A percentile compares a stretch with the other conserved stretches of the same genome.
These are phyloP conservation scores for Ormyrus thymus DNA, from an alignment of 2,888 invertebrate species.

Conservation along the genomic window DNA sequence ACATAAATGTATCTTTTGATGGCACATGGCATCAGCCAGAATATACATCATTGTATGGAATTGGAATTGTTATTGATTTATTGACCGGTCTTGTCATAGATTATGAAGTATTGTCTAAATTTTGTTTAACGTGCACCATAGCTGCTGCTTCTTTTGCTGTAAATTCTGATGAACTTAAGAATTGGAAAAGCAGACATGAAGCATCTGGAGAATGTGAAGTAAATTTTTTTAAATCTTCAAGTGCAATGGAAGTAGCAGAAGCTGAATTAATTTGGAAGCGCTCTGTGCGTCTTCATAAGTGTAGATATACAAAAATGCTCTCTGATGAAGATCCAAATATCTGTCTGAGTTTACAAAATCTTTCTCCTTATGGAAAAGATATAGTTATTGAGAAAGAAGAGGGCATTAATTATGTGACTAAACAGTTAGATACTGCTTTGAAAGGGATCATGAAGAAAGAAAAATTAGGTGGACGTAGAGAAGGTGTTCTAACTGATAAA, in stretches of 20 bases:
- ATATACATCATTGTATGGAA: background rate
- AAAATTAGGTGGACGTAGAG: background rate
- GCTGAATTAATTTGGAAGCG: background rate
- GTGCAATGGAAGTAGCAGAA: background rate
- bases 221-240: background rate
- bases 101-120: background rate
- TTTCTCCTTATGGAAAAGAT: background rate
- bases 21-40: background rate
- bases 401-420: background rate
- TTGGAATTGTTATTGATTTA: slow-evolving; percentile 1
- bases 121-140: background rate
- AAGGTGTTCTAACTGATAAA: slow-evolving; percentile 6
- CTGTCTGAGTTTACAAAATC: background rate
- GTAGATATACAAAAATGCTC: background rate
- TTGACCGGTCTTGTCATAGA: background rate
- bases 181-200: background rate
- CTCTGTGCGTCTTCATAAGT: background rate
- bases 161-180: background rate
- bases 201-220: background rate
- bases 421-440: background rate
- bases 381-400: background rate
- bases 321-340: background rate
- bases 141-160: background rate
- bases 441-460: background rate
- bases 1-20: background rate